Base-by-base conservation (phyloP, 1,140 invertebrate species). In the Bombus balteatus region DNA sequence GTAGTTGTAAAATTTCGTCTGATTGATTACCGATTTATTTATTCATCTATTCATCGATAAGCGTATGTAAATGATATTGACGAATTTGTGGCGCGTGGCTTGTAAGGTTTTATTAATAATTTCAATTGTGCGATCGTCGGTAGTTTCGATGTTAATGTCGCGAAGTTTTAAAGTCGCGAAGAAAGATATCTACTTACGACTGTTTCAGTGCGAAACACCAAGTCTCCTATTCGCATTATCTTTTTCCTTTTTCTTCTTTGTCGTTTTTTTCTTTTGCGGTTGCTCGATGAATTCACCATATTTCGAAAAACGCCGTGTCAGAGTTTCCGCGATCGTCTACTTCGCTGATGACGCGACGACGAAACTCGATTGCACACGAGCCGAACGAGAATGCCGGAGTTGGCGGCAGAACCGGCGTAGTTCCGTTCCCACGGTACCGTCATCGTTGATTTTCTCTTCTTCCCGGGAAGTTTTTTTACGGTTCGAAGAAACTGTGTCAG, bases 401-500 rank as follows among this genome's bases (percentile, higher is more conserved):
- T 70, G 12, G 41, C 65, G 78, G 13, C 6, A 5, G 65, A 15
- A 18, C 32, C 13, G 72, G 43, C 70, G 80, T 34, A 80, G 65
- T 73, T 72, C 43, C 68, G 68, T 80, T 80, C 68, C 47, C 76
- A 66, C 81, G 73, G 39, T 41, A 34, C 43, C 70, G 57, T 47
- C 72, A 43, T 53, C 41, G 71, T 34, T 62, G 57, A 74, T 66
- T 83, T 47, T 37, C 32, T 53, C 57, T 4, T 47, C 57, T 39
- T 39, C 32, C 6, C 13, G 57, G 4, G 10, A 75, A 53, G 25
- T 62, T 82, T 74, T 47, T 74, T 66, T 34, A 83, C 81, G 72
- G 39, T 75, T 47, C 59, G 72, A 66, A 53, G 81, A 41, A 83
- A 83, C 73, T 66, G 73, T 53, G 43, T 77, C 73, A 34, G 53